Evolutionary conservation across 2,797 vertebrate species (phyloP), one percentile per base, ranked within the genome.

Genomic region (Aeoliscus strigatus): DNA sequence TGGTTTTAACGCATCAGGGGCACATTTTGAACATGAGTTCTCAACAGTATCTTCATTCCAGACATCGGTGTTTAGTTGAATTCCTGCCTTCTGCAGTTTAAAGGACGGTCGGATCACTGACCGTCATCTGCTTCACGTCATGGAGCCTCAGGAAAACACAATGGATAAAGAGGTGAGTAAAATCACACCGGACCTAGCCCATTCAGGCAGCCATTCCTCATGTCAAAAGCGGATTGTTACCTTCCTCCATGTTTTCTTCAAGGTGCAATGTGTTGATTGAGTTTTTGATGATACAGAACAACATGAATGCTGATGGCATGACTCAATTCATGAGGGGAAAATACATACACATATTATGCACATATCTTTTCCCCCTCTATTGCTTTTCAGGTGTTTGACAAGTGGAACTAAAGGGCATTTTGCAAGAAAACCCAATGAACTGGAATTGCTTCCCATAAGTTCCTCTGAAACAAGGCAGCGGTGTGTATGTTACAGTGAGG

Each of bases 141-240:
- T 57, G 52, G 32, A 71, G 45, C 66, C 68, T 51, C 59, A 62
- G 67, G 65, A 77, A 60, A 45, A 40, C 21, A 37, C 9, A 27
- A 49, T 23, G 4, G 50, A 59, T 59, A 60, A 64, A 70, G 24
- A 60, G 59, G 38, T 50, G 18, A 8, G 29, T 36, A 40, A 51
- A 60, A 60, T 74, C 40, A 70, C 58, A 51, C 60, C 48, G 23
- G 35, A 72, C 62, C 72, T 78, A 63, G 51, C 61, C 60, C 54
- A 53, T 31, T 45, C 58, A 66, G 60, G 56, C 43, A 68, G 65
- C 63, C 62, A 75, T 76, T 60, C 79, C 66, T 79, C 75, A n/a
- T n/a, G n/a, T n/a, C n/a, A n/a, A n/a, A n/a, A n/a, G n/a, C n/a
- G n/a, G n/a, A n/a, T n/a, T n/a, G n/a, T n/a, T n/a, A n/a, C n/a